Base-by-base conservation (phyloP, 2,113 vertebrate genomes). In the Hirundichthys speculiger region DNA sequence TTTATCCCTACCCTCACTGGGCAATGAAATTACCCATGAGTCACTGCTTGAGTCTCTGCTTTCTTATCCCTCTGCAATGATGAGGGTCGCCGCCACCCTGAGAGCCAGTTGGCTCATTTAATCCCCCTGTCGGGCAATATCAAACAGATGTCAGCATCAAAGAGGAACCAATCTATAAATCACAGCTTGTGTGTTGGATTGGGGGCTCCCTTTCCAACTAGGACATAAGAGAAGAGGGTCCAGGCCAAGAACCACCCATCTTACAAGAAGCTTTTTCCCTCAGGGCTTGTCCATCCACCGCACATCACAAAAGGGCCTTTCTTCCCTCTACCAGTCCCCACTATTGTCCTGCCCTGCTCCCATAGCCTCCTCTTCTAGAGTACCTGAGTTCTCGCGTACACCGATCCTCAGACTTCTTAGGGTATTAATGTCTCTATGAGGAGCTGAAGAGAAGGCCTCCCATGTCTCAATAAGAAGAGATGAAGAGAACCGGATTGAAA, bases 81-180 rank as follows among this genome's bases (percentile, higher is more conserved):
- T 81, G 82, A 83, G 83, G 88, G 80, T 87, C 83, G 66, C 75
- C 64, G 46, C 72, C 81, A 87, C 83, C 68, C 77, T 76, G 75
- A 68, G 50, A 88, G 75, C 68, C 77, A 70, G 74, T 84, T 85
- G 75, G 71, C 84, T 88, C 79, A 87, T 83, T 85, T 81, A 86
- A 87, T 85, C 86, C 78, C 46, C 80, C 77, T 68, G 72, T 89
- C 87, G 86, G 79, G 75, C 73, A 79, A 85, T 89, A 87, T 91
- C 86, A 87, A 90, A 89, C 86, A 92, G 86, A 92, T 87, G 87
- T 88, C 88, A 75, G 81, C 89, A 87, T 91, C 89, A 92, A 91
- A 92, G 88, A 82, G 70, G 77, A 84, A 75, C 83, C 66, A 71
- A 88, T 90, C 69, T 86, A 86, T 90, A 88, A 91, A 90, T 90